These are phyloP conservation scores for Malacoraja senta DNA, from an alignment of 2,797 vertebrate genomes.

Conservation along the genomic window DNA sequence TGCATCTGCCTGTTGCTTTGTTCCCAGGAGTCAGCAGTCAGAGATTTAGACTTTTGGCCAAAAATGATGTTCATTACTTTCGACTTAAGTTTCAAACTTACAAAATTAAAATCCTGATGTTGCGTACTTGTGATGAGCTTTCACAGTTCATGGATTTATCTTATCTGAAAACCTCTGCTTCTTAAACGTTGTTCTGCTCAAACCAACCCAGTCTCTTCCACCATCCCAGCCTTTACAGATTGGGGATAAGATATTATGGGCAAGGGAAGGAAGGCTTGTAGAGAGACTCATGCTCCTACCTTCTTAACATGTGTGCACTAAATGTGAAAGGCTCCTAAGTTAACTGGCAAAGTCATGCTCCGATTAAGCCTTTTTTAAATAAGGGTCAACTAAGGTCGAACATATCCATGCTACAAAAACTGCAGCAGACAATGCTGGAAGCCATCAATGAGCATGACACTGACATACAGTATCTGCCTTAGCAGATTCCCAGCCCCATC, in stretches of 20 bases:
- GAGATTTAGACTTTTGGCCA: neutral
- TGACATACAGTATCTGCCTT: neutral
- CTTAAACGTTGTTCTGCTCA: neutral
- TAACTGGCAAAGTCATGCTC: neutral
- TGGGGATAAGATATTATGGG: neutral
- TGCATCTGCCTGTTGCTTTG: neutral
- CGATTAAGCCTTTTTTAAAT: neutral
- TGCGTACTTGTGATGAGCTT: neutral
- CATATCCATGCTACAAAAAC: neutral
- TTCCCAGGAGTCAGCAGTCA: neutral
- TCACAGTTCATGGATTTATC: neutral
- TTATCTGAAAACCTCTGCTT: neutral
- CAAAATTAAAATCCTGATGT: constrained; percentile 11
- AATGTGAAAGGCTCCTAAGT: neutral
- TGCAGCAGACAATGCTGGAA: neutral
- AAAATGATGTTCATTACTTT: neutral
- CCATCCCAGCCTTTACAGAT: neutral
- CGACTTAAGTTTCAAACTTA: neutral
- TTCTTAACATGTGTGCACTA: neutral
- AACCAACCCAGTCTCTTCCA: neutral
- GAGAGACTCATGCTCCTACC: neutral
- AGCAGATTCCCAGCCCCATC: neutral
- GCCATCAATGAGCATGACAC: neutral
- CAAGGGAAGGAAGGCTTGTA: neutral
- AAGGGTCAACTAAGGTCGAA: neutral